Percentiles rank a stretch among this genome's conserved stretches.
These are phyloP conservation scores for Enhydra lutris DNA, from an alignment of 2,113 vertebrate genomes.

Conservation along the genomic window DNA sequence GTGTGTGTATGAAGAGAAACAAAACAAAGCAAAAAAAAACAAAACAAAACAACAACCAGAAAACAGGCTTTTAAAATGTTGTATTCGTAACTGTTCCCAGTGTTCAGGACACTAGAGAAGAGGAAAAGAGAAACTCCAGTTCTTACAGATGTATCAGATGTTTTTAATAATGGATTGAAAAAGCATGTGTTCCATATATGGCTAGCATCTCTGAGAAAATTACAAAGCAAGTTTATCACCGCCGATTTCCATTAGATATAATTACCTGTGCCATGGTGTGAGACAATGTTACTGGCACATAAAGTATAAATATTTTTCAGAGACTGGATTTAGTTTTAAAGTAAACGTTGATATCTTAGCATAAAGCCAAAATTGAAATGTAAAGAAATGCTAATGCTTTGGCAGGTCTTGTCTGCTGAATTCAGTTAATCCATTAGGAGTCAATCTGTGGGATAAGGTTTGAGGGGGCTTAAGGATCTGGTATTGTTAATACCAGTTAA, in stretches of 20 bases:
- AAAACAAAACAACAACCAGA: neutral
- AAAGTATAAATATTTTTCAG: conserved; percentile 76
- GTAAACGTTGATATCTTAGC: conserved; percentile 60
- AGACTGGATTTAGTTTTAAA: conserved; percentile 65
- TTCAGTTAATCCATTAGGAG: conserved; percentile 53
- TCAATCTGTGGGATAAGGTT: conserved; percentile 20
- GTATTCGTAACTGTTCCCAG: conserved; percentile 57
- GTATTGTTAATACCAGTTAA: conserved; percentile 62
- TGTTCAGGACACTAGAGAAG: neutral
- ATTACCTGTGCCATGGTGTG: conserved; percentile 17
- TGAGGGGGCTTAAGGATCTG: conserved; percentile 16
- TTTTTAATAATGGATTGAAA: conserved; percentile 50
- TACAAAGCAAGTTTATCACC: conserved; percentile 44
- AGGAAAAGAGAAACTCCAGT: accelerated
- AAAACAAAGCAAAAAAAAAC: neutral
- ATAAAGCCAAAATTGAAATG: conserved; percentile 70
- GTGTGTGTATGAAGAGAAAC: neutral
- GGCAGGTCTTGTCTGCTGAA: conserved; percentile 52
- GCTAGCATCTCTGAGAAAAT: neutral
- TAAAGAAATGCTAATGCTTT: conserved; percentile 63
- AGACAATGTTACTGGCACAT: conserved; percentile 45
- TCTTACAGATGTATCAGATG: conserved; percentile 52
- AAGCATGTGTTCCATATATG: neutral
- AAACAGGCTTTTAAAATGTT: conserved; percentile 48
- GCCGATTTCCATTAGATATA: conserved; percentile 12